phyloP scores from a whole-genome alignment of 1,140 invertebrate species.

The Oppia nitens region DNA sequence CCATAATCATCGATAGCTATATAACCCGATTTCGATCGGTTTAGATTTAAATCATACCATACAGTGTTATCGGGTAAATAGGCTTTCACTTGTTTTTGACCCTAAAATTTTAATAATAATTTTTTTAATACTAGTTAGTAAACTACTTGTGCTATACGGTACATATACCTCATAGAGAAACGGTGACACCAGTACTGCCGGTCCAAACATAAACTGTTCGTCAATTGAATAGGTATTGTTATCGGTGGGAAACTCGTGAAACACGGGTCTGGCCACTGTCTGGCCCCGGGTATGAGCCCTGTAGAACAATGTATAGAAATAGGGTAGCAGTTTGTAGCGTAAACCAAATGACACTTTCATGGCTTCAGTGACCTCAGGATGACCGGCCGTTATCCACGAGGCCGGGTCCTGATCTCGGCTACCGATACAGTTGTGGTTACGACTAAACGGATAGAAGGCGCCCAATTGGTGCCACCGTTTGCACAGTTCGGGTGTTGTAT shows the following conservation, averaged over 20 bases:
- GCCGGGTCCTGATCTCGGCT: conserved; percentile 13
- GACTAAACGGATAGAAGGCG: conserved; percentile 51
- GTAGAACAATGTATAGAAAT: conserved; percentile 32
- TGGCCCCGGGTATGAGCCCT: conserved; percentile 24
- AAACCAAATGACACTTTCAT: conserved; percentile 23
- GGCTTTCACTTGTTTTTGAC: background rate
- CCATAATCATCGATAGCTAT: background rate
- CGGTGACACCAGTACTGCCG: conserved; percentile 5
- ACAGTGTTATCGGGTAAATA: conserved; percentile 3
- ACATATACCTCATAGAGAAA: conserved; percentile 13
- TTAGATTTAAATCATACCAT: background rate
- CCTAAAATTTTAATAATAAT: background rate
- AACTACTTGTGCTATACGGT: background rate
- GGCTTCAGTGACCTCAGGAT: conserved; percentile 9
- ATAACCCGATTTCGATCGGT: background rate
- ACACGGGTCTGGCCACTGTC: conserved; percentile 30
- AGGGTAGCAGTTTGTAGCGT: conserved; percentile 34
- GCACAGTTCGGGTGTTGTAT: conserved; percentile 42
- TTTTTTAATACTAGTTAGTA: background rate
- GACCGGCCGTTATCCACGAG: background rate
- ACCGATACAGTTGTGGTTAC: conserved; percentile 26
- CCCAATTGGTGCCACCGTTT: conserved; percentile 41
- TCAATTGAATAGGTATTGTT: background rate
- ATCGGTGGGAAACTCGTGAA: conserved; percentile 24
- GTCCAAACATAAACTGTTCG: conserved; percentile 15